Percentiles rank a stretch among this genome's conserved stretches.
Evolutionary conservation across 2,888 invertebrate genomes (phyloP).

Genomic region (Aspidiotus rigidus): DNA sequence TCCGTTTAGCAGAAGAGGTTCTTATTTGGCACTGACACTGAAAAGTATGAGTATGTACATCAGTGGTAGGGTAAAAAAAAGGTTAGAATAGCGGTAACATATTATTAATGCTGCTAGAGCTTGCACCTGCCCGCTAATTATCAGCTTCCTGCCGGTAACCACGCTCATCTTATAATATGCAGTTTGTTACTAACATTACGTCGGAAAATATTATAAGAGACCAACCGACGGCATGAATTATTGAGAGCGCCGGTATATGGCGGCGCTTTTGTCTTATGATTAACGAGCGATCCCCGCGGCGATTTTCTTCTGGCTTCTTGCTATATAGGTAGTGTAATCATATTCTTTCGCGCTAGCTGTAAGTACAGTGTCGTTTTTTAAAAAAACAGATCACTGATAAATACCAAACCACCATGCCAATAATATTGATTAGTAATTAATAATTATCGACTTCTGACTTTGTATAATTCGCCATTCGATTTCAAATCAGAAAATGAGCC

Average conservation of each 20-base stretch:
- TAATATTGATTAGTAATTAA: conserved; percentile 18
- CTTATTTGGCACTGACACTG: conserved; percentile 10
- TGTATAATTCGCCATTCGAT: too few species aligned
- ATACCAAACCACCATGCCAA: conserved; percentile 11
- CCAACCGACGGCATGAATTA: conserved; percentile 33
- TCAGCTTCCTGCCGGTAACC: conserved; percentile 33
- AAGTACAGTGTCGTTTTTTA: conserved; percentile 23
- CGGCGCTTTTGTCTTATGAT: conserved; percentile 32
- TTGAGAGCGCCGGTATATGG: conserved; percentile 31
- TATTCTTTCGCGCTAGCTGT: conserved; percentile 20
- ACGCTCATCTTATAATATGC: conserved; percentile 30
- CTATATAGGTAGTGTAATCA: conserved; percentile 18
- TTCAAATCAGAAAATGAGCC: too few species aligned
- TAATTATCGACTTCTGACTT: too few species aligned
- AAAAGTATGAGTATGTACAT: too few species aligned
- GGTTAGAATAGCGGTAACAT: conserved; percentile 29
- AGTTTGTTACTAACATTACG: conserved; percentile 27
- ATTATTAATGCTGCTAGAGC: conserved; percentile 32
- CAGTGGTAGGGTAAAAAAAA: conserved; percentile 7
- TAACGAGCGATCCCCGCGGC: conserved; percentile 32
- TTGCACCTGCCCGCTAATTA: conserved; percentile 33
- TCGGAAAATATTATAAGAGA: conserved; percentile 32
- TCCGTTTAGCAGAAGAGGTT: background rate
- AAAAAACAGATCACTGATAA: conserved; percentile 18
- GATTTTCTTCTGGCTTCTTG: conserved; percentile 28